phyloP scores from a whole-genome alignment of 2,113 vertebrate species.

The Sebastes schlegelii region DNA sequence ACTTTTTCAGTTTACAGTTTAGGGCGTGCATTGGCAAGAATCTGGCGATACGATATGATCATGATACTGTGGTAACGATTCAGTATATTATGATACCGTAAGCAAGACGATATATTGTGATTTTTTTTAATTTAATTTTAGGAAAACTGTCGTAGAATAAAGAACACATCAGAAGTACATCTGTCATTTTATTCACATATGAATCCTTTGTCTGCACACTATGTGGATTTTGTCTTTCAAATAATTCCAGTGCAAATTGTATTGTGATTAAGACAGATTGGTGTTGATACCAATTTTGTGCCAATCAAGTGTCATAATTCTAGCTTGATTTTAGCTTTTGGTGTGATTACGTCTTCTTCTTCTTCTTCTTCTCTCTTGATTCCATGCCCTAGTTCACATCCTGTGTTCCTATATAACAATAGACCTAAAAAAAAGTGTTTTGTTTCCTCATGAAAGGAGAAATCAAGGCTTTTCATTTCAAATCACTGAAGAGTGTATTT shows the following conservation, averaged over 20 bases:
- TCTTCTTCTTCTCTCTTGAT: background rate
- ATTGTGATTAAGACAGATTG: constrained; percentile 24
- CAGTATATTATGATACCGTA: too few relatives aligned
- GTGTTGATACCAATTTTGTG: background rate
- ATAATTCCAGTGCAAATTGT: constrained; percentile 13
- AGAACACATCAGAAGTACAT: too few relatives aligned
- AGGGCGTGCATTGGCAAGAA: too few relatives aligned
- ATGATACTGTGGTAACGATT: too few relatives aligned
- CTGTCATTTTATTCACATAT: constrained; percentile 9
- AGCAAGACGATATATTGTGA: too few relatives aligned
- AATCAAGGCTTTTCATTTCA: background rate
- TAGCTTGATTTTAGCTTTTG: background rate
- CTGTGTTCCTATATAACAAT: too few relatives aligned
- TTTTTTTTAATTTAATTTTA: too few relatives aligned
- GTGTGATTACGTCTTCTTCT: constrained; percentile 7
- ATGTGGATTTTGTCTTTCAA: constrained; percentile 6
- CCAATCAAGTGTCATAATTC: constrained; percentile 32
- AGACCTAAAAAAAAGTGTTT: too few relatives aligned
- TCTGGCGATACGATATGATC: too few relatives aligned
- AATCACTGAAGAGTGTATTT: background rate
- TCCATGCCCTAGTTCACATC: background rate
- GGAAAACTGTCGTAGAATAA: too few relatives aligned
- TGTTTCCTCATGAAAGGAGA: background rate
- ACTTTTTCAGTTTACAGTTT: too few relatives aligned
- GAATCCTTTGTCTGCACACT: background rate